A percentile compares a stretch with the other conserved stretches of the same genome.
phyloP scores from a whole-genome alignment of 2,888 invertebrate genomes.

The Oeneis ivallda region DNA sequence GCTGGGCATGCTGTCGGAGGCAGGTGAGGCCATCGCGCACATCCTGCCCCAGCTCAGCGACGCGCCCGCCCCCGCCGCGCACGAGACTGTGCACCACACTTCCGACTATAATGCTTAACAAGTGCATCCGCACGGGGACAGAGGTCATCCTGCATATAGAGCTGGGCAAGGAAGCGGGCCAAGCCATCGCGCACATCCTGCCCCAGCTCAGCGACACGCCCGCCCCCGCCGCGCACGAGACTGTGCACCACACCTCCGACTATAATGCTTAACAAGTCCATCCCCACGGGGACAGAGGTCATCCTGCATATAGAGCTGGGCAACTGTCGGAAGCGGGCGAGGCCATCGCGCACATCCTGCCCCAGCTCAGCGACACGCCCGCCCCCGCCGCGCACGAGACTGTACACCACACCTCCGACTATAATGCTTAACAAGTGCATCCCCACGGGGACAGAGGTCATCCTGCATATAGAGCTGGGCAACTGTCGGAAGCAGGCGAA shows the following conservation, averaged over 20 bases:
- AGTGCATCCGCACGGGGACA: slow-evolving; percentile 68
- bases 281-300: slow-evolving; percentile 74
- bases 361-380: slow-evolving; percentile 61
- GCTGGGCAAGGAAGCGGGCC: slow-evolving; percentile 64
- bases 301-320: slow-evolving; percentile 67
- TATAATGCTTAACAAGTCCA: slow-evolving; percentile 41
- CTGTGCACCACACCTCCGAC: slow-evolving; percentile 52
- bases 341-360: slow-evolving; percentile 69
- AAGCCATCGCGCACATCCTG: slow-evolving; percentile 66
- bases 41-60: slow-evolving; percentile 64
- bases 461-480: slow-evolving; percentile 66
- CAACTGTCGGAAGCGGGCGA: slow-evolving; percentile 56
- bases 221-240: slow-evolving; percentile 64
- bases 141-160: slow-evolving; percentile 69
- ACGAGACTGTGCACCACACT: slow-evolving; percentile 59
- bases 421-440: slow-evolving; percentile 45
- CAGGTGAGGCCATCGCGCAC: slow-evolving; percentile 61
- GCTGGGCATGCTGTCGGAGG: slow-evolving; percentile 63
- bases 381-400: slow-evolving; percentile 67
- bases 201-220: slow-evolving; percentile 65
- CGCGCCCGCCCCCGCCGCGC: slow-evolving; percentile 64
- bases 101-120: slow-evolving; percentile 42
- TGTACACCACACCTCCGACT: slow-evolving; percentile 51
- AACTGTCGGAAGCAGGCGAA: slow-evolving; percentile 52
- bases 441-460: slow-evolving; percentile 72